phyloP scores from a whole-genome alignment of 2,888 invertebrate genomes.

The Chrysodeixis includens region DNA sequence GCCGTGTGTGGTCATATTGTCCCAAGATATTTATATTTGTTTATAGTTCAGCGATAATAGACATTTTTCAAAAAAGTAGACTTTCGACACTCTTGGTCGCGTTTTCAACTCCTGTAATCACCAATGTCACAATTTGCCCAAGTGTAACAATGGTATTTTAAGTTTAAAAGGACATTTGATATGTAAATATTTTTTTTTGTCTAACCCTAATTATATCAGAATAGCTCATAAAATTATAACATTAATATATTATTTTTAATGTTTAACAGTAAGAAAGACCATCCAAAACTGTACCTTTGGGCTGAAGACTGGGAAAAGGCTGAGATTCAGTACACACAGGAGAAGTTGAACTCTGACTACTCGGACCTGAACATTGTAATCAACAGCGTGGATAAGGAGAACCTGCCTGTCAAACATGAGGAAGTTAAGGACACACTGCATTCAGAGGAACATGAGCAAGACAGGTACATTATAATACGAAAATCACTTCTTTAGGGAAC shows the following conservation, averaged over 20 bases:
- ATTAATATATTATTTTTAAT: too few species aligned
- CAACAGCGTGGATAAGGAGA: slow-evolving; percentile 78
- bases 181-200: neutral
- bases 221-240: too few species aligned
- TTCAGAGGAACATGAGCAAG: slow-evolving; percentile 64
- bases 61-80: too few species aligned
- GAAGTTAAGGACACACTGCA: slow-evolving; percentile 67
- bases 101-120: too few species aligned
- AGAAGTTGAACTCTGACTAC: slow-evolving; percentile 81
- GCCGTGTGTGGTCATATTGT: too few species aligned
- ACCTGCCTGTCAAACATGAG: slow-evolving; percentile 72
- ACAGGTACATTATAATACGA: slow-evolving; percentile 28
- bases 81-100: too few species aligned
- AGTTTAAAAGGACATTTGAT: too few species aligned
- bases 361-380: slow-evolving; percentile 81
- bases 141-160: too few species aligned
- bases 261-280: slow-evolving; percentile 93
- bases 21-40: too few species aligned
- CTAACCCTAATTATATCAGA: neutral
- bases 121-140: too few species aligned
- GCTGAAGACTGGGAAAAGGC: slow-evolving; percentile 94
- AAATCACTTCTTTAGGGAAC: too few species aligned
- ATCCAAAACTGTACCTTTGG: slow-evolving; percentile 96
- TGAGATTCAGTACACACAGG: slow-evolving; percentile 74
- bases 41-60: too few species aligned